A percentile compares a stretch with the other conserved stretches of the same genome.
These are phyloP conservation scores for Plotosus lineatus DNA, from an alignment of 2,113 vertebrate species.

Conservation along the genomic window DNA sequence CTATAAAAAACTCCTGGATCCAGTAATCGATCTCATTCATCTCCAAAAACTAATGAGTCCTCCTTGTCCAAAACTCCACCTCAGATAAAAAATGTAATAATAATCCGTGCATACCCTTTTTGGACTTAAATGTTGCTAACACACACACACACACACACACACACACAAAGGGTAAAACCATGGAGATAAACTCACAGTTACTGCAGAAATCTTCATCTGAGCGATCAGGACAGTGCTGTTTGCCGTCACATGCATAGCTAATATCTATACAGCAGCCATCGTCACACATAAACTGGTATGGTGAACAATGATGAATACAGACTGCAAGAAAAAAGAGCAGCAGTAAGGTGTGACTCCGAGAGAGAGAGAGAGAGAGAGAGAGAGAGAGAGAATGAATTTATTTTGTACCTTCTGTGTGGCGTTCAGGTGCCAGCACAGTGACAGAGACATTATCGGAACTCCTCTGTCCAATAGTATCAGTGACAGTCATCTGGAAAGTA, in stretches of 20 bases:
- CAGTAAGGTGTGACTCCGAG: background rate
- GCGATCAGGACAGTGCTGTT: conserved; percentile 87
- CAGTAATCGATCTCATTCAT: no score
- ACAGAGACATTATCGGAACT: conserved; percentile 89
- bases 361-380: background rate
- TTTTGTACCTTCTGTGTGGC: conserved; percentile 76
- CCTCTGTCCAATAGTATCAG: conserved; percentile 81
- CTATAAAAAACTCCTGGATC: no score
- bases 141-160: no score
- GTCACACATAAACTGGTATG: conserved; percentile 93
- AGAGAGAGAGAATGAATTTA: background rate
- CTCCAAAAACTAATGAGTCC: no score
- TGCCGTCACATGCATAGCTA: conserved; percentile 87
- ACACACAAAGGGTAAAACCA: no score
- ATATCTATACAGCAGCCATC: conserved; percentile 95
- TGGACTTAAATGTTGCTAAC: no score
- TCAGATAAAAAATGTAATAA: no score
- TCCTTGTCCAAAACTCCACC: no score
- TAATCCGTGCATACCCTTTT: no score
- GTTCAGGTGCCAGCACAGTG: conserved; percentile 78
- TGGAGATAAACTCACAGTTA: conserved; percentile 75
- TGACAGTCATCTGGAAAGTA: conserved; percentile 85
- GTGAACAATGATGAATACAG: conserved; percentile 82
- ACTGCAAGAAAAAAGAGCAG: conserved; percentile 66
- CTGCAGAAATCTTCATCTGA: conserved; percentile 95